Evolutionary conservation across 2,888 invertebrate genomes (phyloP).

Genomic region (Rhagonycha fulva): DNA sequence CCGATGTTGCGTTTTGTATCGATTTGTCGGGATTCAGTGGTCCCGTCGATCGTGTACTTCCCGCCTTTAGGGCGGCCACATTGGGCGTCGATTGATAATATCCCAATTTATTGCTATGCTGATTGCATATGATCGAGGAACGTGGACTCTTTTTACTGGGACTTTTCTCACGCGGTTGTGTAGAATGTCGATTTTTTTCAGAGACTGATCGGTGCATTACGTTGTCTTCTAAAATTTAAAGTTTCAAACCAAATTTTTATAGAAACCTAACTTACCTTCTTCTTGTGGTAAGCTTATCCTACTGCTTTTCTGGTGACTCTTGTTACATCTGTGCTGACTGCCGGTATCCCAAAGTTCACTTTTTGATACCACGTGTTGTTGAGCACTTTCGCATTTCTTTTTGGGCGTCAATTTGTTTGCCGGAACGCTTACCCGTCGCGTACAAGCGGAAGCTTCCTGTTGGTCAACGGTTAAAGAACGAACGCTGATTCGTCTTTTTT

Average conservation of each 20-base stretch:
- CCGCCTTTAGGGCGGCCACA: conserved; percentile 56
- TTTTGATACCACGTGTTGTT: conserved; percentile 54
- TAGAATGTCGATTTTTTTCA: conserved; percentile 49
- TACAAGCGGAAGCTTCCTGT: neutral
- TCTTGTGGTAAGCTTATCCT: conserved; percentile 48
- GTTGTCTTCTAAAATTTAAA: conserved; percentile 42
- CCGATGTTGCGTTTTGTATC: conserved; percentile 76
- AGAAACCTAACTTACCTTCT: conserved; percentile 41
- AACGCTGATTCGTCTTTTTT: conserved; percentile 19
- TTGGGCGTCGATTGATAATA: conserved; percentile 67
- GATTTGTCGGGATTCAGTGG: conserved; percentile 48
- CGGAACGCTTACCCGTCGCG: conserved; percentile 46
- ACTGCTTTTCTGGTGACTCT: conserved; percentile 48
- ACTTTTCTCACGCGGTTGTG: conserved; percentile 47
- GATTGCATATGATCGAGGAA: conserved; percentile 45
- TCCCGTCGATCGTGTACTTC: conserved; percentile 20
- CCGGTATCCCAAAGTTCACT: conserved; percentile 57
- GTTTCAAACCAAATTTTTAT: neutral
- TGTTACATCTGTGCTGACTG: conserved; percentile 51
- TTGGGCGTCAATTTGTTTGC: conserved; percentile 50
- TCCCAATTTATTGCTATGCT: conserved; percentile 54
- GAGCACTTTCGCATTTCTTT: conserved; percentile 56
- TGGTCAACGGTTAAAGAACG: neutral
- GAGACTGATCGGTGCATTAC: conserved; percentile 52
- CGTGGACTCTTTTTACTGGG: conserved; percentile 41